Percentiles rank a stretch among this genome's conserved stretches.
These are phyloP conservation scores for Agrochola macilenta DNA, from an alignment of 2,888 invertebrate species.

Conservation along the genomic window DNA sequence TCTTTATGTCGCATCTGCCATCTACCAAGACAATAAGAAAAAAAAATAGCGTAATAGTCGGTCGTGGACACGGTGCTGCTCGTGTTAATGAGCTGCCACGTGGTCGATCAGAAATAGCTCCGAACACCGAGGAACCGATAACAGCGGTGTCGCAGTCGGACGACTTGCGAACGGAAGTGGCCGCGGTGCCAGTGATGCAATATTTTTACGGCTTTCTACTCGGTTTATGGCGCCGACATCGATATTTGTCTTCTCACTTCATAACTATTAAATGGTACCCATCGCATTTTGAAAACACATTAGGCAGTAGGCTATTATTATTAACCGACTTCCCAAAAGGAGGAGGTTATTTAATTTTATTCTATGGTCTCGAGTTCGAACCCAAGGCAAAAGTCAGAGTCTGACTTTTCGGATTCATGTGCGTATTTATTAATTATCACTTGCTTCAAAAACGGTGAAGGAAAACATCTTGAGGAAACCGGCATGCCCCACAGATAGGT, in stretches of 20 bases:
- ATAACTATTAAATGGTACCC: constrained; percentile 43
- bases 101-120: constrained; percentile 65
- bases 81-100: constrained; percentile 62
- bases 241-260: constrained; percentile 54
- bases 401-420: too few species aligned
- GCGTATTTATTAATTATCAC: too few species aligned
- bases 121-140: constrained; percentile 60
- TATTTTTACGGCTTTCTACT: constrained; percentile 64
- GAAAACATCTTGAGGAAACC: too few species aligned
- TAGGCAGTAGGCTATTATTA: constrained; percentile 2
- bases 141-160: constrained; percentile 60
- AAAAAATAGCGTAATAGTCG: constrained; percentile 37
- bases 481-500: too few species aligned
- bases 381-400: too few species aligned
- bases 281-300: constrained; percentile 18
- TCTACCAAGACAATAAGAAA: neutral
- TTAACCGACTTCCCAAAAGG: too few species aligned
- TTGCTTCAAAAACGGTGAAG: too few species aligned
- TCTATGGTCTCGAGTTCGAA: neutral
- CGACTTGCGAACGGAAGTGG: constrained; percentile 68
- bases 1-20: neutral
- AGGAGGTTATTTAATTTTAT: too few species aligned
- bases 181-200: constrained; percentile 59
- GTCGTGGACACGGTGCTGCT: constrained; percentile 53
- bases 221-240: constrained; percentile 47